Conservation (phyloP, 2,797 vertebrate genomes). For the Artibeus lituratus region DNA sequence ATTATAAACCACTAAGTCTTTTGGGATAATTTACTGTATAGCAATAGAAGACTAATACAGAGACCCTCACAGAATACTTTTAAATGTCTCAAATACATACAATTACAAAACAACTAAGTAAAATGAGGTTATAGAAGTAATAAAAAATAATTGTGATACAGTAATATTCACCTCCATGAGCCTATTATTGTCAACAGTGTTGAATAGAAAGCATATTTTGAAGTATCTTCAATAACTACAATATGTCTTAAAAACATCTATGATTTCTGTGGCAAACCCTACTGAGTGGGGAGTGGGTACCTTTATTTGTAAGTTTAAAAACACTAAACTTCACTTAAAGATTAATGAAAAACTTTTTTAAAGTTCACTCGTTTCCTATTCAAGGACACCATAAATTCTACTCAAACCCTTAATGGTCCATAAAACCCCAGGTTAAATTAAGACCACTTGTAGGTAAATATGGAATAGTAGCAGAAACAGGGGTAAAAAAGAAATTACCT, state of each 20-base stretch:
- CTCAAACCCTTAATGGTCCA: background rate
- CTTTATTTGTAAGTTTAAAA: background rate
- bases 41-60: background rate
- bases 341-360: background rate
- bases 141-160: background rate
- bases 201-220: background rate
- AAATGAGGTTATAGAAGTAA: background rate
- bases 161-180: background rate
- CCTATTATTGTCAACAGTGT: background rate
- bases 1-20: background rate
- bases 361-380: background rate
- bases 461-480: background rate
- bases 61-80: background rate
- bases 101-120: background rate
- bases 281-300: background rate
- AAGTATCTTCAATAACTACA: constrained; percentile 19
- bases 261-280: background rate
- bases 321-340: constrained; percentile 38
- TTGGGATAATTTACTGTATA: background rate
- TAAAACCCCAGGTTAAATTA: background rate
- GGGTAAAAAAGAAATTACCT: constrained; percentile 16
- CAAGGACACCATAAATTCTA: background rate
- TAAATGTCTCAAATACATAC: background rate
- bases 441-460: background rate
- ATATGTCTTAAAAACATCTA: constrained; percentile 1